phyloP scores from a whole-genome alignment of 2,113 vertebrate species.

The Apeltes quadracus region DNA sequence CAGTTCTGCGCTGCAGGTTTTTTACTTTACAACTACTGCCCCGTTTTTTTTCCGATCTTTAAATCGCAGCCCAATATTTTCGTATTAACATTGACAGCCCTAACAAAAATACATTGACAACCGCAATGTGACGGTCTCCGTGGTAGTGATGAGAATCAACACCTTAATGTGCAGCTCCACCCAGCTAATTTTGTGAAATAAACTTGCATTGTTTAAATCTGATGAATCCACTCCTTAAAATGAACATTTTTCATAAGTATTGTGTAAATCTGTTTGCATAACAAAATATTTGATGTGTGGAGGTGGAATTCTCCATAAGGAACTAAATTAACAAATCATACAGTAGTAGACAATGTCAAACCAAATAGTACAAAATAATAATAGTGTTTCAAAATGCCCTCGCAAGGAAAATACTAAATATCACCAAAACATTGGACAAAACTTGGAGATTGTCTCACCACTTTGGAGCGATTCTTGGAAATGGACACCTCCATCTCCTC shows the following conservation, averaged over 20 bases:
- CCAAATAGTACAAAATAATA: not conserved
- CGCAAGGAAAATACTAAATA: not conserved
- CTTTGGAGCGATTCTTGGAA: slow-evolving; percentile 82
- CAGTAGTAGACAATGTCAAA: not conserved
- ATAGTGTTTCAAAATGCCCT: not conserved
- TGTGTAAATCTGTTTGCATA: not conserved
- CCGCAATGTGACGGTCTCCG: not conserved
- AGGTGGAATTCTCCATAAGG: not conserved
- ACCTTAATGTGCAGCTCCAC: not conserved
- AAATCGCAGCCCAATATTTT: too few relatives aligned
- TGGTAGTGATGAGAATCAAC: not conserved
- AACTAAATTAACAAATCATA: not conserved
- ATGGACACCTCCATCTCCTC: slow-evolving; percentile 88
- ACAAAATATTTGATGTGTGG: not conserved
- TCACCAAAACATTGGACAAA: not conserved
- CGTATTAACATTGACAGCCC: too few relatives aligned
- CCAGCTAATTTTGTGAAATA: not conserved
- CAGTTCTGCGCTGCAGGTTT: too few relatives aligned
- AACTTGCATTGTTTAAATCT: not conserved
- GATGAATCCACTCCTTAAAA: not conserved
- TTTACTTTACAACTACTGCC: too few relatives aligned
- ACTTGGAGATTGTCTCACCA: slow-evolving; percentile 74
- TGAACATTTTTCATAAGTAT: not conserved
- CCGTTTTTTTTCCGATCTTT: too few relatives aligned
- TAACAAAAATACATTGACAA: not conserved